These are phyloP conservation scores for Drosophila setosimentum DNA, from an alignment of 2,888 invertebrate species.

Conservation along the genomic window DNA sequence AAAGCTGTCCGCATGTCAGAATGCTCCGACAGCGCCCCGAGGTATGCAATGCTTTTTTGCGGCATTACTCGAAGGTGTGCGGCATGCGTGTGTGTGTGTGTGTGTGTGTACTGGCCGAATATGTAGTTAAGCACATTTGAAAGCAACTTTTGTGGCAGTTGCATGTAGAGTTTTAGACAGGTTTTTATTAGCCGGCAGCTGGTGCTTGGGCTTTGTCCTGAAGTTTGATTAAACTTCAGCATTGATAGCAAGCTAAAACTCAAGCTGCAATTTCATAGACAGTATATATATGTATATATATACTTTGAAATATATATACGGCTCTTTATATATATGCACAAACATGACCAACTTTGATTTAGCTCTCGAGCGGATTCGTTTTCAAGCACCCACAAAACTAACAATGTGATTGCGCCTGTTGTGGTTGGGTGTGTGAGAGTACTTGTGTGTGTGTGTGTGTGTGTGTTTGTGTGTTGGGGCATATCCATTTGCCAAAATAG, in stretches of 20 bases:
- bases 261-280: slow-evolving; percentile 47
- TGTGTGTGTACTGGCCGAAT: not conserved
- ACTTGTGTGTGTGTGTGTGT: not conserved
- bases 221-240: slow-evolving; percentile 67
- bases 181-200: slow-evolving; percentile 52
- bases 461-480: slow-evolving; percentile 33
- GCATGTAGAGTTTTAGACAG: slow-evolving; percentile 53
- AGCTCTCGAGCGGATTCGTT: slow-evolving; percentile 36
- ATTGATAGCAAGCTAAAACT: slow-evolving; percentile 53
- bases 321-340: slow-evolving; percentile 6
- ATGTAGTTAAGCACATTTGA: slow-evolving; percentile 43
- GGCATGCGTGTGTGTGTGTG: slow-evolving; percentile 3
- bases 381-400: slow-evolving; percentile 35
- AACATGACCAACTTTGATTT: slow-evolving; percentile 64
- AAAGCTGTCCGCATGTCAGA: slow-evolving; percentile 20
- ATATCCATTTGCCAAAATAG: slow-evolving; percentile 80
- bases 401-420: slow-evolving; percentile 33
- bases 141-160: slow-evolving; percentile 53
- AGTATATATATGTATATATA: slow-evolving; percentile 8
- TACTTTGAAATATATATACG: not conserved
- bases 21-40: slow-evolving; percentile 49
- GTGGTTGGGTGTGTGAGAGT: not conserved
- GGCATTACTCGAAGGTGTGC: slow-evolving; percentile 42
- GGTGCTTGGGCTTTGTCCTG: slow-evolving; percentile 38
- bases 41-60: slow-evolving; percentile 55